A percentile compares a stretch with the other conserved stretches of the same genome.
These are phyloP conservation scores for Drosophila littoralis DNA, from an alignment of 1,140 invertebrate species.

Conservation along the genomic window DNA sequence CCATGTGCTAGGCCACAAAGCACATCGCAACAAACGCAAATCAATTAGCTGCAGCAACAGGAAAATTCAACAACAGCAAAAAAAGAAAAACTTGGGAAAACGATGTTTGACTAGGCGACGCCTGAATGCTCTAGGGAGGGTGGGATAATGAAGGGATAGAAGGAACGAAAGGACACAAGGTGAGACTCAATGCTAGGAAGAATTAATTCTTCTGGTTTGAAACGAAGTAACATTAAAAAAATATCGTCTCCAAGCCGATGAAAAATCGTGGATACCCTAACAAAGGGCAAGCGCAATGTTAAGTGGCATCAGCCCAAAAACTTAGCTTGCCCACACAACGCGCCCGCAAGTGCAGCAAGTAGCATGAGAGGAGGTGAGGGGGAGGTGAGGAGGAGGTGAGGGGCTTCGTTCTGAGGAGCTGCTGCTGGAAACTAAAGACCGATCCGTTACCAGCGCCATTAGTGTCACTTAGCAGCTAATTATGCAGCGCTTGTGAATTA, in stretches of 20 bases:
- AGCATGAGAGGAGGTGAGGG: background rate
- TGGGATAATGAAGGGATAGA: no score
- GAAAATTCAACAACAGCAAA: slow-evolving; percentile 5
- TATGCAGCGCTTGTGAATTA: slow-evolving; percentile 76
- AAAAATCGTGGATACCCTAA: background rate
- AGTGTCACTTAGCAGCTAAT: slow-evolving; percentile 80
- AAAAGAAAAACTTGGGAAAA: background rate
- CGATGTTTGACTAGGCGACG: background rate
- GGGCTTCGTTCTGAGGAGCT: slow-evolving; percentile 29
- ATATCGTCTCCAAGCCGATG: background rate
- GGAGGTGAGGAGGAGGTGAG: slow-evolving; percentile 8
- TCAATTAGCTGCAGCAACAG: slow-evolving; percentile 60
- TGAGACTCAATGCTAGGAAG: no score
- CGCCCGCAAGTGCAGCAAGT: slow-evolving; percentile 24
- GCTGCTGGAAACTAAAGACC: slow-evolving; percentile 20
- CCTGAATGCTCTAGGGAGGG: background rate
- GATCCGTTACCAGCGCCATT: slow-evolving; percentile 53
- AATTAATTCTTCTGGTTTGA: no score
- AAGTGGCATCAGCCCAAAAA: slow-evolving; percentile 28
- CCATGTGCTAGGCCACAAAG: slow-evolving; percentile 58
- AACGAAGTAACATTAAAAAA: background rate
- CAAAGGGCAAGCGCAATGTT: slow-evolving; percentile 7
- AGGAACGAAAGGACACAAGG: no score
- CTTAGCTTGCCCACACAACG: slow-evolving; percentile 48
- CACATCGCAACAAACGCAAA: slow-evolving; percentile 32